Conservation (phyloP, 2,113 vertebrate genomes). For the Tretioscincus oriximinensis region DNA sequence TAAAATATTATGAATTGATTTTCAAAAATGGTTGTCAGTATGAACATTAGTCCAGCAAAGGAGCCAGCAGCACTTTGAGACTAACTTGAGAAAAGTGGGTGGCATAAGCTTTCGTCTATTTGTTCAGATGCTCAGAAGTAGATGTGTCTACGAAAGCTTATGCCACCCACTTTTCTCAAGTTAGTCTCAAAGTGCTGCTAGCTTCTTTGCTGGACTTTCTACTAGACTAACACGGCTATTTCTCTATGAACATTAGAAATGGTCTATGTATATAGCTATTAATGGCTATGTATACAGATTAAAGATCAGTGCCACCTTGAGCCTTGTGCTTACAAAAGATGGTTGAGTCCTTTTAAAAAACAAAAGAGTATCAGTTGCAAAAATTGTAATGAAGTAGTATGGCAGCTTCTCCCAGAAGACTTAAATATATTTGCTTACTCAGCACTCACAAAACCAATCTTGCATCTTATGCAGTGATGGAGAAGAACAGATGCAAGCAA, state of each 20-base stretch:
- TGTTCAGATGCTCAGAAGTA: too few relatives aligned
- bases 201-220: too few relatives aligned
- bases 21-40: background rate
- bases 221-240: too few relatives aligned
- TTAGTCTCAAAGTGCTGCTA: too few relatives aligned
- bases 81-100: too few relatives aligned
- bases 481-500: background rate
- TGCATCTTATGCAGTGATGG: background rate
- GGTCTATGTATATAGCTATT: too few relatives aligned
- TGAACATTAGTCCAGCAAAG: too few relatives aligned
- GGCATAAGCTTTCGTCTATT: too few relatives aligned
- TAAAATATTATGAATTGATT: background rate
- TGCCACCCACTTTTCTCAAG: too few relatives aligned
- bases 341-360: background rate
- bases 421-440: background rate
- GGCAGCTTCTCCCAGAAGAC: fast-evolving
- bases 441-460: background rate
- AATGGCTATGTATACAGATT: background rate
- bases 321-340: background rate
- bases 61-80: too few relatives aligned
- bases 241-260: too few relatives aligned
- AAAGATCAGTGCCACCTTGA: background rate
- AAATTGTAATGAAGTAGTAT: fast-evolving
- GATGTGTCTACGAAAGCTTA: too few relatives aligned
- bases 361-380: slow-evolving; percentile 3